Evolutionary conservation across 2,113 vertebrate genomes (phyloP).

Genomic region (Charina bottae): DNA sequence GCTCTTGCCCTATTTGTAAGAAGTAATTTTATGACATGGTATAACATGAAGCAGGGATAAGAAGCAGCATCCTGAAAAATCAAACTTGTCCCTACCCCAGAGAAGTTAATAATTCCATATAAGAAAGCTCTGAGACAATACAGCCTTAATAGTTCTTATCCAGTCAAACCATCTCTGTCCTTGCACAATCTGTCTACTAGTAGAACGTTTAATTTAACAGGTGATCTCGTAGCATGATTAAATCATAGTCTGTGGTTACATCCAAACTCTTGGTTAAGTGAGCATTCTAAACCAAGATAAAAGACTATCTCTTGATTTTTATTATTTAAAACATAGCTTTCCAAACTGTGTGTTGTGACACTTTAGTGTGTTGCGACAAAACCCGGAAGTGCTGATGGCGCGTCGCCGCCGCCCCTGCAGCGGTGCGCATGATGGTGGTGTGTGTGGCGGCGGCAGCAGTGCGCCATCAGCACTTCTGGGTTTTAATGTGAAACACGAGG

Average conservation of each 20-base stretch:
- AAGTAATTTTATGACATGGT: conserved; percentile 46
- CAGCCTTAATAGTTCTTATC: neutral
- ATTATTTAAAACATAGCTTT: neutral
- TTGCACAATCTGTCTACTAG: neutral
- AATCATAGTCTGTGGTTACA: neutral
- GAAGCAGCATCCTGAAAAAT: neutral
- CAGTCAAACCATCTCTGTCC: neutral
- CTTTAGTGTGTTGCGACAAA: no score
- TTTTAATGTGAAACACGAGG: no score
- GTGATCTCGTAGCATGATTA: neutral
- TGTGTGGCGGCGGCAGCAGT: no score
- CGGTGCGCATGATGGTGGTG: no score
- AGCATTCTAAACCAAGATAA: neutral
- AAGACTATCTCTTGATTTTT: neutral
- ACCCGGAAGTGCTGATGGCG: no score
- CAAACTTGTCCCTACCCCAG: neutral
- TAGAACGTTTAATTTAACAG: neutral
- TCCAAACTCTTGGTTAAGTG: neutral
- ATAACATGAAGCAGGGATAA: neutral
- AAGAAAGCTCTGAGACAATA: neutral
- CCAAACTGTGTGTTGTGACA: no score
- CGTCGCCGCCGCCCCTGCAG: no score
- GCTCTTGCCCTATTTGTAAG: conserved; percentile 69
- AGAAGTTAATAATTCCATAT: neutral
- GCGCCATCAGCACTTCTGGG: no score